A percentile compares a stretch with the other conserved stretches of the same genome.
Evolutionary conservation across 2,888 invertebrate genomes (phyloP).

Genomic region (Norana najaformis): DNA sequence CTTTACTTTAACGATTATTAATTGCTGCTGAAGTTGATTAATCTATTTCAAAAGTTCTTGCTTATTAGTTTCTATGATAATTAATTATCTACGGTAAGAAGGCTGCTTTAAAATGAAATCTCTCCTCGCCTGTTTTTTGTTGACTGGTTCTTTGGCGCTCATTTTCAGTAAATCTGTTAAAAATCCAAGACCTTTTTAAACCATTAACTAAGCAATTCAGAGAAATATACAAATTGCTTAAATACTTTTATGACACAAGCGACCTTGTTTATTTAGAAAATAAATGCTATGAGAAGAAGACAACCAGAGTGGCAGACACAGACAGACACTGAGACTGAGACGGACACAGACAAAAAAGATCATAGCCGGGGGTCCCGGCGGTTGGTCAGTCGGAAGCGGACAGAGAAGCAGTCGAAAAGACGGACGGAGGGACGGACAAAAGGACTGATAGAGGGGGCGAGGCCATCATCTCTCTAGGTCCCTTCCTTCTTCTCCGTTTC

Average conservation of each 20-base stretch:
- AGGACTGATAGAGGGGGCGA: background rate
- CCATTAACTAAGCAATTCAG: background rate
- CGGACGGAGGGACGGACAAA: background rate
- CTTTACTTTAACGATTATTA: background rate
- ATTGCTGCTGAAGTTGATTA: background rate
- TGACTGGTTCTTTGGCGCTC: background rate
- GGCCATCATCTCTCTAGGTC: background rate
- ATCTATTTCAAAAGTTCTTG: background rate
- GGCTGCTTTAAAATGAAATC: background rate
- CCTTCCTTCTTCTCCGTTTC: background rate
- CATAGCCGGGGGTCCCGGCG: background rate
- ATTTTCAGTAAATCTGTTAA: background rate
- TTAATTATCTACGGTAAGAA: too few relatives aligned
- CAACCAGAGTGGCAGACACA: too few relatives aligned
- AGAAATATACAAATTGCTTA: background rate
- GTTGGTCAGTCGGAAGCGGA: background rate
- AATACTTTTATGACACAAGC: too few relatives aligned
- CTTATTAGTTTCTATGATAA: too few relatives aligned
- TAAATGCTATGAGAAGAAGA: too few relatives aligned
- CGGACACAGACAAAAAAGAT: background rate
- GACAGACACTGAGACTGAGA: too few relatives aligned
- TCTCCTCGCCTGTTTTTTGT: background rate
- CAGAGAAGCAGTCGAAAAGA: background rate
- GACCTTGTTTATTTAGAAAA: too few relatives aligned
- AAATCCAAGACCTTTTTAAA: background rate